These are phyloP conservation scores for Hypselothyrea guttata DNA, from an alignment of 2,888 invertebrate species.

Conservation along the genomic window DNA sequence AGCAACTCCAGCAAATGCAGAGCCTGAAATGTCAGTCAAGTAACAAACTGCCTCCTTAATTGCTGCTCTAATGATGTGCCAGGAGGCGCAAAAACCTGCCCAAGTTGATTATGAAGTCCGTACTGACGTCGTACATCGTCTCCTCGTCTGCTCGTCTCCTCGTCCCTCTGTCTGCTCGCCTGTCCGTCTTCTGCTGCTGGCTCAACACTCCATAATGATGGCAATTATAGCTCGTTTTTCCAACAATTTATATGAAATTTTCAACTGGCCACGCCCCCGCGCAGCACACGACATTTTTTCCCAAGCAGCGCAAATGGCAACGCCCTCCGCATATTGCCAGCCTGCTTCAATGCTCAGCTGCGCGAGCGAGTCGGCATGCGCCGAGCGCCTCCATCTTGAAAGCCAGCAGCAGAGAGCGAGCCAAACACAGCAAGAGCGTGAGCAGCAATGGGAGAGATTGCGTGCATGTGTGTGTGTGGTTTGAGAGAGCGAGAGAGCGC, in stretches of 20 bases:
- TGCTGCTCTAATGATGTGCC: constrained; percentile 71
- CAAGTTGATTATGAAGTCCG: constrained; percentile 66
- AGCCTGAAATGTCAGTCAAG: constrained; percentile 45
- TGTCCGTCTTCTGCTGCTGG: constrained; percentile 55
- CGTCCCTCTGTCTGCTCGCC: no score
- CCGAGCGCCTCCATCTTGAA: constrained; percentile 76
- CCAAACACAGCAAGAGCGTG: constrained; percentile 16
- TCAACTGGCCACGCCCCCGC: constrained; percentile 44
- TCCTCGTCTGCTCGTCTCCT: neutral
- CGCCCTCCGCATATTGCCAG: constrained; percentile 51
- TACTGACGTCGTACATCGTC: neutral
- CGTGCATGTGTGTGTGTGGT: constrained; percentile 13
- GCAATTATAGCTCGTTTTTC: constrained; percentile 82
- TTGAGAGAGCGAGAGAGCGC: constrained; percentile 30
- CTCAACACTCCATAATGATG: constrained; percentile 81
- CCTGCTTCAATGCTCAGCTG: constrained; percentile 25
- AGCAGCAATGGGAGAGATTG: constrained; percentile 18
- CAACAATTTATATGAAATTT: constrained; percentile 80
- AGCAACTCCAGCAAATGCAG: neutral
- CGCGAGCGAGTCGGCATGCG: constrained; percentile 38
- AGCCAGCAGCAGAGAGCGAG: constrained; percentile 34
- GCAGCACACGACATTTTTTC: constrained; percentile 44
- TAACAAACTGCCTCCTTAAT: constrained; percentile 61
- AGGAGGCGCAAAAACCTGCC: constrained; percentile 12
- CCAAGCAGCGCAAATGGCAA: constrained; percentile 34